A percentile compares a stretch with the other conserved stretches of the same genome.
These are phyloP conservation scores for Pelobates fuscus DNA, from an alignment of 2,113 vertebrate species.

Conservation along the genomic window DNA sequence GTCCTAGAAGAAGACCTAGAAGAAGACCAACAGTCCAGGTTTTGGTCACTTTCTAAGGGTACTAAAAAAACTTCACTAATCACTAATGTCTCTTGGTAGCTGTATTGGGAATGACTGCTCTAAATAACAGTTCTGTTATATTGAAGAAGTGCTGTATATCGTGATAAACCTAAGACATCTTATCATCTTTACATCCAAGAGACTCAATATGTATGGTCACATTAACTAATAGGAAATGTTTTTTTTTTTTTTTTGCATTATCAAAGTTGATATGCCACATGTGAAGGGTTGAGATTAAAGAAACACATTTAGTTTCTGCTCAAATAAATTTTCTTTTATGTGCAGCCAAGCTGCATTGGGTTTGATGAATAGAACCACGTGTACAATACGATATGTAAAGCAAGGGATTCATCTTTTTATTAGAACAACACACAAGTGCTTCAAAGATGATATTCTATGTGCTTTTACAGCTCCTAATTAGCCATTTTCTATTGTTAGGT, in stretches of 20 bases:
- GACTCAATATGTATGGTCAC: too few species aligned
- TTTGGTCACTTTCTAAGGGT: too few species aligned
- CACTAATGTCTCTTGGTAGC: too few species aligned
- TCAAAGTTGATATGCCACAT: conserved; percentile 15
- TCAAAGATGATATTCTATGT: not conserved
- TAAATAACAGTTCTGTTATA: too few species aligned
- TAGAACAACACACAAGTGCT: not conserved
- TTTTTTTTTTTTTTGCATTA: not conserved
- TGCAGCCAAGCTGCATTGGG: not conserved
- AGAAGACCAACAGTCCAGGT: too few species aligned
- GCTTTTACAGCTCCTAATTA: conserved; percentile 11
- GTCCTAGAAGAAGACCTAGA: too few species aligned
- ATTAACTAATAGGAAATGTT: too few species aligned
- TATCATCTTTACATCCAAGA: too few species aligned
- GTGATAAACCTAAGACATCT: too few species aligned
- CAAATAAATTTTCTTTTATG: conserved; percentile 15
- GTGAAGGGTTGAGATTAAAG: conserved; percentile 24
- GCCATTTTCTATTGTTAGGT: conserved; percentile 24
- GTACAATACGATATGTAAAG: conserved; percentile 41
- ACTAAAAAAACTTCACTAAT: too few species aligned
- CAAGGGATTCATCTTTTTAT: conserved; percentile 1
- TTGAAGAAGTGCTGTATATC: too few species aligned
- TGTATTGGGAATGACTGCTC: too few species aligned
- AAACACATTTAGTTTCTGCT: not conserved
- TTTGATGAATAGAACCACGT: conserved; percentile 2